Conservation (phyloP, 2,797 vertebrate species). For the Coreius guichenoti region DNA sequence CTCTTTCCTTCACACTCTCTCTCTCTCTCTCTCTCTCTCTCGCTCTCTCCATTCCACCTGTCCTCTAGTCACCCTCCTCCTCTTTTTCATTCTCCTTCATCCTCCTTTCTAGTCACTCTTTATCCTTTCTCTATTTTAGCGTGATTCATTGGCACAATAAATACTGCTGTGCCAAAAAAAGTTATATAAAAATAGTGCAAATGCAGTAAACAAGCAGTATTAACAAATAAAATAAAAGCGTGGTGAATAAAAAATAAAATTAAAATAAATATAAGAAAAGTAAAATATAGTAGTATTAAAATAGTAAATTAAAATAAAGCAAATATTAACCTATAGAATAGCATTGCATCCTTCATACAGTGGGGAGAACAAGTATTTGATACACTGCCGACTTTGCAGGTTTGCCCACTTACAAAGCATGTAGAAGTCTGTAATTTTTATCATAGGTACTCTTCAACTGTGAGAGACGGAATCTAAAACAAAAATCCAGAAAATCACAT, state of each 20-base stretch:
- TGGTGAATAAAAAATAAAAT: not conserved
- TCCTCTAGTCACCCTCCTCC: constrained; percentile 19
- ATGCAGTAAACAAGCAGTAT: not conserved
- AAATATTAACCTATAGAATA: not conserved
- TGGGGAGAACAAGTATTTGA: no score
- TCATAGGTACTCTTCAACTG: no score
- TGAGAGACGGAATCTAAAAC: no score
- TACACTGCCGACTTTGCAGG: no score
- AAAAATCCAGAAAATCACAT: no score
- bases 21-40: not conserved
- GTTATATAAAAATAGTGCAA: not conserved
- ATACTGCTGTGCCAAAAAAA: not conserved
- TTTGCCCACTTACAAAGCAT: no score
- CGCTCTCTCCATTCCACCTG: constrained; percentile 58
- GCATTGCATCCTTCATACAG: no score
- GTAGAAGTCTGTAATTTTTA: no score
- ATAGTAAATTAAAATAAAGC: not conserved
- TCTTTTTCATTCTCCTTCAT: constrained; percentile 6
- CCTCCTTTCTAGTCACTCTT: not conserved
- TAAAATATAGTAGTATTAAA: not conserved
- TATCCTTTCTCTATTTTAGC: not conserved
- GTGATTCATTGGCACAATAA: not conserved
- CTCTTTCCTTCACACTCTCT: constrained; percentile 45
- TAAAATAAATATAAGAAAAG: not conserved
- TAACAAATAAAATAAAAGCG: not conserved